Evolutionary conservation across 2,888 invertebrate genomes (phyloP), one percentile per base, ranked within the genome.

Genomic region (Podabrus alpinus): DNA sequence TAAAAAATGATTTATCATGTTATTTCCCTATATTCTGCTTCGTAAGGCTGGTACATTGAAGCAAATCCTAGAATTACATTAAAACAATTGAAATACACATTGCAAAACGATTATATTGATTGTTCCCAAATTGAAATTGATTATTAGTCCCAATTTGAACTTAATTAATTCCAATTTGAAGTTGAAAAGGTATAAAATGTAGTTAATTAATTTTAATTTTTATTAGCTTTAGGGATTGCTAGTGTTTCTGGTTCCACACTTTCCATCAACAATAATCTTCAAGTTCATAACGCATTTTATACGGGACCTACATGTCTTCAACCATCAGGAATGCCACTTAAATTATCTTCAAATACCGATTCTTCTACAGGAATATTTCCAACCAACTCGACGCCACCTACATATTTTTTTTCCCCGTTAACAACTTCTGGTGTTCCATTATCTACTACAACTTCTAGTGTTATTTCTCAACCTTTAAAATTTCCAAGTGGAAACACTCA

Each of bases 301-400:
- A 86, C 88, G 78, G 85, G 86, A 80, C 78, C 83, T 19, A 79
- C 82, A 21, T 84, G 85, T 79, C 80, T 85, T 62, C 86, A 86
- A 77, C 81, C 83, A 62, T 81, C 85, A 9, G 79, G 78, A 29
- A 78, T 82, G 70, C 82, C 83, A 15, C 78, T 84, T n/a, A 85
- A 85, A 78, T 76, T 85, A 74, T 81, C 84, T 19, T 82, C 82
- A 59, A 79, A 81, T 75, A 81, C 81, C 24, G 83, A 75, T 66
- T 59, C 77, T 71, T 79, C 76, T 77, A 70, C 88, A 88, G 88
- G 88, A 88, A 75, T 64, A 71, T 77, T 77, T 59, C 75, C 89
- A 79, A 79, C 88, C 80, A 88, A 88, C 85, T 88, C 89, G 78
- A 87, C 88, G 79, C 89, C 89, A 81, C 90, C 89, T 79, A 84